A percentile compares a stretch with the other conserved stretches of the same genome.
Evolutionary conservation across 2,797 vertebrate species (phyloP).

Genomic region (Sebastes itinus): DNA sequence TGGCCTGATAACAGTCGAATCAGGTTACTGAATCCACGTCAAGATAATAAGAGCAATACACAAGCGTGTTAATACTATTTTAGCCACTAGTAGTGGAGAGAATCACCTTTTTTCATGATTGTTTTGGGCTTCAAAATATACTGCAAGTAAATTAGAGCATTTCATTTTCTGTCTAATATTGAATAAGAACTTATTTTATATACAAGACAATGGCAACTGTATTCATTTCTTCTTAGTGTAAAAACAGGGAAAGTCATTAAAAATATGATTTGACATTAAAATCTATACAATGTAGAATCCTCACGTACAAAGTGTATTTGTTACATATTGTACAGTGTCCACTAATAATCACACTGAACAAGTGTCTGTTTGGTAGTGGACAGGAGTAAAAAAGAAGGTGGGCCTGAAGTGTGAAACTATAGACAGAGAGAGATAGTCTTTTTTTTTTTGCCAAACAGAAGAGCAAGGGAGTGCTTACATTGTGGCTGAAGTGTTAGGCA

Average conservation of each 20-base stretch:
- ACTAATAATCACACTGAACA: not conserved
- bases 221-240: constrained; percentile 12
- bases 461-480: constrained; percentile 66
- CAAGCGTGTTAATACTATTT: constrained; percentile 9
- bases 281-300: constrained; percentile 29
- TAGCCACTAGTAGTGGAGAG: constrained; percentile 6
- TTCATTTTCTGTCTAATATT: constrained; percentile 5
- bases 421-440: constrained; percentile 5
- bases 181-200: constrained; percentile 18
- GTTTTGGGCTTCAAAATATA: constrained; percentile 20
- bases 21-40: constrained; percentile 23
- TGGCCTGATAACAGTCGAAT: no score
- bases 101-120: not conserved
- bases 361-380: not conserved
- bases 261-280: constrained; percentile 43
- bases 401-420: constrained; percentile 37
- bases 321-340: constrained; percentile 2
- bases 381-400: not conserved
- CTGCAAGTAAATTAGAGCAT: constrained; percentile 17
- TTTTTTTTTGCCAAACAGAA: constrained; percentile 42
- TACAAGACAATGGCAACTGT: constrained; percentile 17
- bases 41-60: constrained; percentile 24
- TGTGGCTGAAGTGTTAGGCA: constrained; percentile 78
- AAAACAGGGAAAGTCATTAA: constrained; percentile 23
- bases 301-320: not conserved